phyloP scores from a whole-genome alignment of 2,797 vertebrate genomes.

The Peromyscus nudipes region DNA sequence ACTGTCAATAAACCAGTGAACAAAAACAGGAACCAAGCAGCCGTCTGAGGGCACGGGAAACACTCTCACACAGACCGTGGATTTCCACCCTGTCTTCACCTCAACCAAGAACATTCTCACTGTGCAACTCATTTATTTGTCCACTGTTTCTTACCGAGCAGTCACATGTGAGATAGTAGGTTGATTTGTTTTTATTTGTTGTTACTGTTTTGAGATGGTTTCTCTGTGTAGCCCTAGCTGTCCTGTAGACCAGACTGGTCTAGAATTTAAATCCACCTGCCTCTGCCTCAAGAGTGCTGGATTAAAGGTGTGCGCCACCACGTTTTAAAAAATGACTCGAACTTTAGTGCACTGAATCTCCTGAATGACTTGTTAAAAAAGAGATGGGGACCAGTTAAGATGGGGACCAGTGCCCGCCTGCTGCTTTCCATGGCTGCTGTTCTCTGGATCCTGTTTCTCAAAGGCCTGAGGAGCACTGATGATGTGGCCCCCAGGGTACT shows the following conservation, averaged over 20 bases:
- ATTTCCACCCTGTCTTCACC: neutral
- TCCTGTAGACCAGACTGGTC: neutral
- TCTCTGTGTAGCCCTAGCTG: neutral
- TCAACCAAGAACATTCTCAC: neutral
- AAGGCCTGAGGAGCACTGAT: neutral
- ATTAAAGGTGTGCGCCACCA: too few species aligned
- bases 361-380: neutral
- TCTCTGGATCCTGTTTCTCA: neutral
- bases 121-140: neutral
- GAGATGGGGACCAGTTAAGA: neutral
- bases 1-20: slow-evolving; percentile 6
- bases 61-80: neutral
- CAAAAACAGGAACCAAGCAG: neutral
- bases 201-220: neutral
- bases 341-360: neutral
- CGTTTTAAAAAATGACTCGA: neutral
- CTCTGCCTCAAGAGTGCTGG: neutral
- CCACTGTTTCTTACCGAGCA: neutral
- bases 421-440: neutral
- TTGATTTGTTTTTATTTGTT: neutral
- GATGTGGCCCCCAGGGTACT: neutral
- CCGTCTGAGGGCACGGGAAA: neutral
- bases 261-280: neutral
- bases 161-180: neutral
- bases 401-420: too few species aligned